Base-by-base conservation (phyloP, 2,888 invertebrate species). In the Ceratothoa steindachneri region DNA sequence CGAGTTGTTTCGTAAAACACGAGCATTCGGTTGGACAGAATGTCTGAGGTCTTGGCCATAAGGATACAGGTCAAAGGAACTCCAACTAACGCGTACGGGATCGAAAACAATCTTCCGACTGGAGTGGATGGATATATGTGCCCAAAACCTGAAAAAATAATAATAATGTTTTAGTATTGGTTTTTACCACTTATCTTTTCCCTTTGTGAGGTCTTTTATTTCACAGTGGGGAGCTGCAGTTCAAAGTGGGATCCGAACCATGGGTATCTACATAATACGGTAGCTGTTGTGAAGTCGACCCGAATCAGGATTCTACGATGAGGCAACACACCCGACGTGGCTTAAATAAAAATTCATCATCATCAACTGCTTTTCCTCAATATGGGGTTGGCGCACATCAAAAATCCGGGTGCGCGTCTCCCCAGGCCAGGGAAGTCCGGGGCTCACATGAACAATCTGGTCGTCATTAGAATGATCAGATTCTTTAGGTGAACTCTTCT, bases 31-130 rank as follows among this genome's bases (percentile, higher is more conserved):
- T 64, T 71, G 29, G 74, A 75, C 15, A 77, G 72, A 15, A 77
- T 69, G 31, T 75, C 74, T 7, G 77, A 75, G 41, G 74, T 74
- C 31, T 72, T 75, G 9, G 77, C 77, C 65, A 77, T 72, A 12
- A 77, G 73, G 29, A 77, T 77, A 30, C 77, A 77, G 3, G 77
- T 77, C 22, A 77, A 73, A 2, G 77, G 77, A 4, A 77, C 77
- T 1, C 77, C 77, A 41, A 77, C 64, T n/a, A 75, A 55, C n/a
- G 72, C 75, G 68, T 71, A 75, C 19, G 75, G 67, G 22, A 77
- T 72, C 22, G 69, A 72, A 51, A 75, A 77, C 55, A 74, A 12
- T 19, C 73, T 30, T 0, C 77, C 77, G n/a, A 53, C 9, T 1
- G 64, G 67, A 1, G 74, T 75, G 5, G 51, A 22, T 15, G 77